phyloP scores from a whole-genome alignment of 2,113 vertebrate species.

The Irena cyanogastra region DNA sequence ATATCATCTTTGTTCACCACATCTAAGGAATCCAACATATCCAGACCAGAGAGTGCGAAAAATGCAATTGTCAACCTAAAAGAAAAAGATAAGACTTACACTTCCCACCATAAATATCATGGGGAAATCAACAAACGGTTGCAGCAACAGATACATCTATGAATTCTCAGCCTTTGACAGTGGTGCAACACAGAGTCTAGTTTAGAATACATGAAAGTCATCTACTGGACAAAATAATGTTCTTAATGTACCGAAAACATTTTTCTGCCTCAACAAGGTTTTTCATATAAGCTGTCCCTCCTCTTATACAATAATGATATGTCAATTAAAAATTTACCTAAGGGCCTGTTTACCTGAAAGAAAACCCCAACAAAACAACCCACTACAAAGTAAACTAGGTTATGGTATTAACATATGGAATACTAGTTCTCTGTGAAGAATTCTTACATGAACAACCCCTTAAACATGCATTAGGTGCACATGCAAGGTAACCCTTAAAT shows the following conservation, averaged over 20 bases:
- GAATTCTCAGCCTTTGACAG: background rate
- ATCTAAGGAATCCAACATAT: slow-evolving; percentile 93
- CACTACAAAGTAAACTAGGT: background rate
- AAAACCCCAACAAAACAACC: background rate
- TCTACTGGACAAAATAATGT: background rate
- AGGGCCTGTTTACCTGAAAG: background rate
- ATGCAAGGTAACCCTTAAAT: background rate
- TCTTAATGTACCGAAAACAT: background rate
- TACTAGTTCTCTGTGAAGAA: background rate
- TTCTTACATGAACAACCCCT: background rate
- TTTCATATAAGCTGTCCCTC: background rate
- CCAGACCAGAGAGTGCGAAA: slow-evolving; percentile 93
- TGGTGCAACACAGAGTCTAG: background rate
- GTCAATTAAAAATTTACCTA: background rate
- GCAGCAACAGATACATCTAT: background rate
- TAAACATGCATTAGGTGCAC: background rate
- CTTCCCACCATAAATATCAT: slow-evolving; percentile 45
- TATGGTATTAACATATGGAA: background rate
- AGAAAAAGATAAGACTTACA: slow-evolving; percentile 64
- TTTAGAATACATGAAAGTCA: background rate
- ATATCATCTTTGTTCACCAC: slow-evolving; percentile 87
- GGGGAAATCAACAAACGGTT: slow-evolving; percentile 23
- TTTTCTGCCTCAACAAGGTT: background rate
- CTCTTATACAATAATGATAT: background rate
- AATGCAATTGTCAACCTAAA: slow-evolving; percentile 93